A percentile compares a stretch with the other conserved stretches of the same genome.
phyloP scores from a whole-genome alignment of 2,888 invertebrate genomes.

The Xestia rhomboidea region DNA sequence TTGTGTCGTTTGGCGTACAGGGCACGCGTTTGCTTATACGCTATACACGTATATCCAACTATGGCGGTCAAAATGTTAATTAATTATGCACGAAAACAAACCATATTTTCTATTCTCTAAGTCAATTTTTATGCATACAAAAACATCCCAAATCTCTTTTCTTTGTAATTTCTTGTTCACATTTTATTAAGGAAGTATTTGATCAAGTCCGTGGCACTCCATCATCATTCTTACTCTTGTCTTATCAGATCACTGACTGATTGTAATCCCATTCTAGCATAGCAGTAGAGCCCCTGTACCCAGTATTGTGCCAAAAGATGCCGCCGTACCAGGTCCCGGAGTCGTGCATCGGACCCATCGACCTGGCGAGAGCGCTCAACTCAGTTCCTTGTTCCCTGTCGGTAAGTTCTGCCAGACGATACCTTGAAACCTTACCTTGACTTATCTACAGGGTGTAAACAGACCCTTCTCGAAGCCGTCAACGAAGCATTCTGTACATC shows the following conservation, averaged over 20 bases:
- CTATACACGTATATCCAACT: too few relatives aligned
- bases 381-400: conserved; percentile 97
- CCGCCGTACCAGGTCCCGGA: conserved; percentile 87
- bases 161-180: neutral
- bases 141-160: neutral
- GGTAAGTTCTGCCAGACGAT: conserved; percentile 89
- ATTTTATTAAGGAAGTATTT: neutral
- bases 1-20: too few relatives aligned
- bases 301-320: conserved; percentile 91
- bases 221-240: neutral
- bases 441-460: too few relatives aligned
- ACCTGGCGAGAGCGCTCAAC: conserved; percentile 95
- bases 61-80: too few relatives aligned
- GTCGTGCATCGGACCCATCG: conserved; percentile 92
- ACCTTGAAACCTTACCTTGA: neutral
- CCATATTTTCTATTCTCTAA: neutral
- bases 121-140: neutral
- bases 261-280: conserved; percentile 91
- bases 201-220: neutral
- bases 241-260: neutral
- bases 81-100: neutral
- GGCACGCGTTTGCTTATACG: too few relatives aligned
- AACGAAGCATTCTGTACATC: too few relatives aligned
- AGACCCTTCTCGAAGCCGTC: too few relatives aligned
- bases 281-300: conserved; percentile 97